phyloP scores from a whole-genome alignment of 2,797 vertebrate genomes.

The Amblyraja radiata region DNA sequence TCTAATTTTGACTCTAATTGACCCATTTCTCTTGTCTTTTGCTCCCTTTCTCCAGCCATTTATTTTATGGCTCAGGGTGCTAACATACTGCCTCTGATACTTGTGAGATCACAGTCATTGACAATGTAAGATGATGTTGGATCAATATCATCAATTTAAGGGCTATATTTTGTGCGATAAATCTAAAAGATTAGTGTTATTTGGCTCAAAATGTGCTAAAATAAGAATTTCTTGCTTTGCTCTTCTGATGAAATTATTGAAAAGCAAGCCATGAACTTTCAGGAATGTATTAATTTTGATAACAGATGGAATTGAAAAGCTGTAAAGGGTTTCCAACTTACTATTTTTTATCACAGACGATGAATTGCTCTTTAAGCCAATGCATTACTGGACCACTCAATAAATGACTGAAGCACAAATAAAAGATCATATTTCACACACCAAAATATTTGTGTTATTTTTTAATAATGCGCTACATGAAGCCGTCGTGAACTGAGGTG shows the following conservation, averaged over 20 bases:
- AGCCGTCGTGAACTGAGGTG: background rate
- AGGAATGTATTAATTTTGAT: background rate
- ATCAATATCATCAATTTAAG: background rate
- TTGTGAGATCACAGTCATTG: background rate
- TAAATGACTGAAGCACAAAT: background rate
- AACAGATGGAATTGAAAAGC: background rate
- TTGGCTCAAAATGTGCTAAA: background rate
- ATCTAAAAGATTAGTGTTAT: background rate
- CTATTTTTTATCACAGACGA: too few species aligned
- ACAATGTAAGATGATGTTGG: background rate
- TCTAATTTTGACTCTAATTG: too few species aligned
- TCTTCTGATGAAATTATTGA: background rate
- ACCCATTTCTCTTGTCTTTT: background rate
- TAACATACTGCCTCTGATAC: background rate
- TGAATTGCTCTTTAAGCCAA: background rate
- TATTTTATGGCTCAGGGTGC: background rate
- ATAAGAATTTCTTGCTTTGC: background rate
- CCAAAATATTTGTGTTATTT: background rate
- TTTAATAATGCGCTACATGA: background rate
- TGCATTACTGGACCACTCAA: background rate
- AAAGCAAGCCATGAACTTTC: background rate
- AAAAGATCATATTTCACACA: background rate
- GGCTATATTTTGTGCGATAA: background rate
- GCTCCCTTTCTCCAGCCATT: background rate
- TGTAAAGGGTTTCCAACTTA: background rate